Base-by-base conservation (phyloP, 2,888 invertebrate species). In the Drosophila birchii region DNA sequence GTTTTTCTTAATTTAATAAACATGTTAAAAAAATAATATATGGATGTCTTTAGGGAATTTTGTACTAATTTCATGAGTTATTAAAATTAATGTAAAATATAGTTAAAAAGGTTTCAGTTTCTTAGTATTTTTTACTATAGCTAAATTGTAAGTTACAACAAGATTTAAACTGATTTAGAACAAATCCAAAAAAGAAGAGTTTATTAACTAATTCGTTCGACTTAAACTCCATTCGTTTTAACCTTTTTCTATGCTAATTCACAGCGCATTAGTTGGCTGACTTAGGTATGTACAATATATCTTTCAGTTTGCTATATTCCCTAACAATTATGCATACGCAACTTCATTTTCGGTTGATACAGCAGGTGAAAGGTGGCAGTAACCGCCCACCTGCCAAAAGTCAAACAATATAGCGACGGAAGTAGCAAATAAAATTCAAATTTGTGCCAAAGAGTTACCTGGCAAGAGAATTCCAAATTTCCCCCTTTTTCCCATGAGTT, bases 351-450 rank as follows among this genome's bases (percentile, higher is more conserved):
- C 55, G 60, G 66, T 60, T 34, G 18, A 32, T 14, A 32, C 23
- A 12, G 12, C 12, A 1, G 72, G 20, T 26, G 12, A 23, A 9
- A 9, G 9, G 36, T 23, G 12, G 49, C 34, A 8, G 34, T 5
- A 47, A 7, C 18, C 26, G 29, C 16, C 60, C 54, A 53, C 61
- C 63, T 23, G 59, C 47, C 56, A 71, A 69, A 53, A 68, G 63
- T 78, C 76, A 80, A 89, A 89, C 90, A 89, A 83, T 86, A 86
- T 68, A 75, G 70, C 62, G 75, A 78, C 89, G 85, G 85, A 86
- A 86, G 90, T 77, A 78, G 86, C 90, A 86, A 90, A 86, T 90
- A 90, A 86, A 86, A 90, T 86, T 86, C 90, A 86, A 86, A 86
- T 86, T 86, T 86, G 90, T 77, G 85, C 81, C 81, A 87, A 90